A percentile compares a stretch with the other conserved stretches of the same genome.
These are phyloP conservation scores for Megatriorchis doriae DNA, from an alignment of 2,113 vertebrate genomes.

Conservation along the genomic window DNA sequence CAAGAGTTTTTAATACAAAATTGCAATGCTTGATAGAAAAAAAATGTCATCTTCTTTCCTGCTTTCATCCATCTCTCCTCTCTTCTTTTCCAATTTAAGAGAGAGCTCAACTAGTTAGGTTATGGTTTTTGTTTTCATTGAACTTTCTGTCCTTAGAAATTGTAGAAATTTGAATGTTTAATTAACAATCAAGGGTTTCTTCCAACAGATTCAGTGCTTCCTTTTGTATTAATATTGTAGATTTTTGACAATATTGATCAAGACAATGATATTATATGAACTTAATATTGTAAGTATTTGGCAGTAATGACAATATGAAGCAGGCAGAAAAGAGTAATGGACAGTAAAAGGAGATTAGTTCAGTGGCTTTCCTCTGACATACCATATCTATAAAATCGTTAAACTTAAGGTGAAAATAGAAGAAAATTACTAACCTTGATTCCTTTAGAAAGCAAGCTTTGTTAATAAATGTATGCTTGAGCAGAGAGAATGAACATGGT, in stretches of 20 bases:
- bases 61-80: neutral
- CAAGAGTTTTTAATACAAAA: neutral
- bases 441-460: neutral
- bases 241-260: neutral
- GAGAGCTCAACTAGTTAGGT: accelerated
- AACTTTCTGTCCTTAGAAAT: neutral
- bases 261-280: neutral
- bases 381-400: neutral
- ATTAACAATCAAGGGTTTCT: neutral
- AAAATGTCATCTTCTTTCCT: neutral
- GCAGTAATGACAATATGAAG: neutral
- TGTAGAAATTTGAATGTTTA: neutral
- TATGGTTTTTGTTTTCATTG: neutral
- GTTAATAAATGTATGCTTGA: neutral
- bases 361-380: neutral
- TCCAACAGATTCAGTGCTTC: neutral
- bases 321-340: neutral
- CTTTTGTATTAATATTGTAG: neutral
- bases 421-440: neutral
- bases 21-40: neutral
- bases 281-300: neutral
- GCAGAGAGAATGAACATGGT: neutral
- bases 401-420: accelerated
- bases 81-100: neutral
- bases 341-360: neutral